phyloP scores from a whole-genome alignment of 2,797 vertebrate genomes.

The Antennarius maculatus region DNA sequence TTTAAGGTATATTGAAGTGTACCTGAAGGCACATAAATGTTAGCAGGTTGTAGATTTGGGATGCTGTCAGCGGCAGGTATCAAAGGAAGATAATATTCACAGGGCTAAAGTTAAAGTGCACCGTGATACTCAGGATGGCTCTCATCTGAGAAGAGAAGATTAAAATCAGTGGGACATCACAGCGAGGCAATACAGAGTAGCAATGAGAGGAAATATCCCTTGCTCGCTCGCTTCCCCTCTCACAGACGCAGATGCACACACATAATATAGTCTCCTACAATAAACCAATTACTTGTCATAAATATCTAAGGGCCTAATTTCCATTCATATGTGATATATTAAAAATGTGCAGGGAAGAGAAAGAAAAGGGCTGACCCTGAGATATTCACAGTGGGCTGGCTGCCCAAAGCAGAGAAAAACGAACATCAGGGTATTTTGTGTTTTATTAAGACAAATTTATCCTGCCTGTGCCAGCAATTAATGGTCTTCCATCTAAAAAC shows the following conservation, averaged over 20 bases:
- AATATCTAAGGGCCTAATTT: constrained; percentile 85
- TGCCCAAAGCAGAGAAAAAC: constrained; percentile 72
- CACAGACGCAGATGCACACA: constrained; percentile 69
- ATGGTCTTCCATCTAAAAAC: constrained; percentile 66
- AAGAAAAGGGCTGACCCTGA: constrained; percentile 75
- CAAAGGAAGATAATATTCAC: constrained; percentile 79
- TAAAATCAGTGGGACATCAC: constrained; percentile 87
- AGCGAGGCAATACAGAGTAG: constrained; percentile 78
- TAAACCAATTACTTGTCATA: constrained; percentile 86
- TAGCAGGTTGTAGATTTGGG: constrained; percentile 68
- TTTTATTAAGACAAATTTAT: constrained; percentile 83
- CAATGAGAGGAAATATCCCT: constrained; percentile 64
- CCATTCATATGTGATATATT: constrained; percentile 82
- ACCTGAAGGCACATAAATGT: constrained; percentile 72
- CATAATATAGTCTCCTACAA: constrained; percentile 75
- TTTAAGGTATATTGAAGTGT: constrained; percentile 62
- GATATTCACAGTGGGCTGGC: constrained; percentile 68
- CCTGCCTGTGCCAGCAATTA: constrained; percentile 76
- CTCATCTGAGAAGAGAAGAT: constrained; percentile 85
- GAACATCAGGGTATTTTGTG: constrained; percentile 73
- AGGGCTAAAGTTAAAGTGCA: constrained; percentile 80
- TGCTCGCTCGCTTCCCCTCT: constrained; percentile 44
- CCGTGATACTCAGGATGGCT: constrained; percentile 78
- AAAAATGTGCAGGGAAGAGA: constrained; percentile 73
- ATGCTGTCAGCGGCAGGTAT: constrained; percentile 75